These are phyloP conservation scores for Beris chalybata DNA, from an alignment of 2,888 invertebrate species.

Conservation along the genomic window DNA sequence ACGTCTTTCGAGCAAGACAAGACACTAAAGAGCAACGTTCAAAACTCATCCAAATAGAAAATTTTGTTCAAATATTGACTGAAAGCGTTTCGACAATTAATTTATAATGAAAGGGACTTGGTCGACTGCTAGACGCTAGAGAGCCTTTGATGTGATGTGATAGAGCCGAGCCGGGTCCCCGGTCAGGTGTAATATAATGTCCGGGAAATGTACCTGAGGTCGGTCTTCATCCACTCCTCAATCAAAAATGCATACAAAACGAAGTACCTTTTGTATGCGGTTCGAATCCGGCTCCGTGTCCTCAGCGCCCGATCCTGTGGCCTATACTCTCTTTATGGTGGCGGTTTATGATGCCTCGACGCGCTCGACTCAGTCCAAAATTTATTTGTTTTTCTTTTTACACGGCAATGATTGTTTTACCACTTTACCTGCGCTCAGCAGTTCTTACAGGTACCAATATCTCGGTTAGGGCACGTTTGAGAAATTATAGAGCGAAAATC, in stretches of 20 bases:
- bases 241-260: neutral
- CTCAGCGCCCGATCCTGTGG: neutral
- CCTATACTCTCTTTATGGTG: neutral
- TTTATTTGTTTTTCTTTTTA: constrained; percentile 6
- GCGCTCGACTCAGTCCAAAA: neutral
- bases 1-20: no score
- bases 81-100: constrained; percentile 13
- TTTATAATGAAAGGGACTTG: constrained; percentile 7
- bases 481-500: neutral
- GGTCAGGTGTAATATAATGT: neutral
- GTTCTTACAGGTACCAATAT: neutral
- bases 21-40: no score
- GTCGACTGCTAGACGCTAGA: no score
- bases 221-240: neutral
- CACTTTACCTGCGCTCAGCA: constrained; percentile 7
- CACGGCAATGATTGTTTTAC: constrained; percentile 3
- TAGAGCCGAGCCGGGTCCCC: neutral
- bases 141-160: no score
- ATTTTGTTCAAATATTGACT: constrained; percentile 27
- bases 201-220: no score
- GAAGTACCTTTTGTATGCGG: constrained; percentile 2
- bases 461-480: neutral
- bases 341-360: neutral
- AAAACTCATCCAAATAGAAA: neutral
- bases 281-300: neutral